Evolutionary conservation across 2,113 vertebrate genomes (phyloP).

Genomic region (Cariama cristata): DNA sequence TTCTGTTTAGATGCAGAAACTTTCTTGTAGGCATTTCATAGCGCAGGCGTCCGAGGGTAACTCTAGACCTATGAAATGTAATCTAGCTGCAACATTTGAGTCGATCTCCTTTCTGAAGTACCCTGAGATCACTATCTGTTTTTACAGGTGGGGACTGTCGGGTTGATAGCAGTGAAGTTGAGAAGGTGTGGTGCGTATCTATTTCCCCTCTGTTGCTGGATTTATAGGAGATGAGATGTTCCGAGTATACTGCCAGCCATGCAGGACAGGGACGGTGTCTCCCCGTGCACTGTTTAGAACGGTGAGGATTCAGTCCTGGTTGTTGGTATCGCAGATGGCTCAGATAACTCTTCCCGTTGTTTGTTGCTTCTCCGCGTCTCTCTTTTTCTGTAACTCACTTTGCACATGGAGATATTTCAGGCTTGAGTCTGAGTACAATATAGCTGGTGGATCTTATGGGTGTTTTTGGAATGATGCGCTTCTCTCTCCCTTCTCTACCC

Average conservation of each 20-base stretch:
- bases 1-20: not conserved
- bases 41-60: not conserved
- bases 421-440: not conserved
- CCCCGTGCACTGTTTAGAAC: not conserved
- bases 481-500: not conserved
- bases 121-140: not conserved
- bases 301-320: not conserved
- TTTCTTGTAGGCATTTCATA: not conserved
- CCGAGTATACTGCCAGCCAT: not conserved
- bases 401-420: not conserved
- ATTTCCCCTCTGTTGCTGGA: not conserved
- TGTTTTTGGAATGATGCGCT: not conserved
- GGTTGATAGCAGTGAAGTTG: not conserved
- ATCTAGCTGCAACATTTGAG: not conserved
- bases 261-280: not conserved
- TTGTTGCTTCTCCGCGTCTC: not conserved
- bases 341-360: not conserved
- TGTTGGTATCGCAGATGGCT: not conserved
- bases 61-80: not conserved
- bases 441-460: not conserved
- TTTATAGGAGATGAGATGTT: not conserved
- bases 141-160: not conserved
- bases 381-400: not conserved
- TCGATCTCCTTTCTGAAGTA: not conserved
- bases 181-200: not conserved